Evolutionary conservation across 2,797 vertebrate species (phyloP), one percentile per base, ranked within the genome.

Genomic region (Enteromius unitaeniatus): DNA sequence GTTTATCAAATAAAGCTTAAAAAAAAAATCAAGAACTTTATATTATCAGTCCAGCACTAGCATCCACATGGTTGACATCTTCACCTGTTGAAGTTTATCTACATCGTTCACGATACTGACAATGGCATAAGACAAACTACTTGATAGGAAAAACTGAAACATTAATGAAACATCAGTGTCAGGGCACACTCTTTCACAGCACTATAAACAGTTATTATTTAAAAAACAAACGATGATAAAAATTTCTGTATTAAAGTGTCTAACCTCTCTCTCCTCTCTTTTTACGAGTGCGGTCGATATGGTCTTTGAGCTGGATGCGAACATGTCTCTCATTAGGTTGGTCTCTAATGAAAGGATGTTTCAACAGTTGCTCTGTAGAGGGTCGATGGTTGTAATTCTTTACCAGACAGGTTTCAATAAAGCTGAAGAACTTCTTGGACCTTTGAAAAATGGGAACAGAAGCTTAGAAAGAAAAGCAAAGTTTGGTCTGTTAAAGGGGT

Each of bases 271-370:
- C 95, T 2, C 95, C 95, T 7, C 95, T 90, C 86, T 95, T 96
- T 91, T 95, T 95, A 81, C 95, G 93, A 8, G 95, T 95, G 26
- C 95, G 91, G 89, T 96, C 95, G 0, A 96, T 95, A 90, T 96
- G 95, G 91, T 62, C 60, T 62, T 62, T 62, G 13, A 62, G 60
- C 60, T 62, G 60, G 60, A 62, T 62, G 26, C 60, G 94, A 77
- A 95, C 95, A 91, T 96, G 95, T 85, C 95, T 91, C 92, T 96
- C 95, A 0, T 95, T 95, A 85, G 95, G 95, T 91, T 96, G 95
- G 91, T 96, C 95, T 0, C 95, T 91, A 90, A 96, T 95, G 88
- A 95, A 96, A 21, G 95, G 93, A 62, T 95, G 95, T 84, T 95
- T 95, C 0, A 96, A 93, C 21, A 96, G 92, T 89, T 95, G 95